A percentile compares a stretch with the other conserved stretches of the same genome.
These are phyloP conservation scores for Tachycineta bicolor DNA, from an alignment of 2,113 vertebrate genomes.

Conservation along the genomic window DNA sequence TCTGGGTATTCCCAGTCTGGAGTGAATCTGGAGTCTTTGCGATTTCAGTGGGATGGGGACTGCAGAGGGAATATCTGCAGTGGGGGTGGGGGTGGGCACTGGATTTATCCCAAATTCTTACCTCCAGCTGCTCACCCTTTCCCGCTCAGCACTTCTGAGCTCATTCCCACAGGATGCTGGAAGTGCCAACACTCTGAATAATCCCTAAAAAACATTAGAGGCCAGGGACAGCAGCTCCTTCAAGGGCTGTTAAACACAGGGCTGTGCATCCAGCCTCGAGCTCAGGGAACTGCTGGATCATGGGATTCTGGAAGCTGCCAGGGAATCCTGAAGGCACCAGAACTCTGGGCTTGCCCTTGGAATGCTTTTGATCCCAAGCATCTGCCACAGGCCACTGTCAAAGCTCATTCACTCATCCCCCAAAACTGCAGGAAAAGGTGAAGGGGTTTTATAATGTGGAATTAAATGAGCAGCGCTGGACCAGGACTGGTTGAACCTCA, in stretches of 20 bases:
- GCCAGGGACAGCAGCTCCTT: conserved; percentile 21
- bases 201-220: not conserved
- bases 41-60: not conserved
- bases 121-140: not conserved
- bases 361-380: not conserved
- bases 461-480: not conserved
- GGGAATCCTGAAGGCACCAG: not conserved
- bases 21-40: too few relatives aligned
- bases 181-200: not conserved
- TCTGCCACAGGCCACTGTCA: not conserved
- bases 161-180: not conserved
- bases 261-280: not conserved
- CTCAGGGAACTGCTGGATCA: not conserved
- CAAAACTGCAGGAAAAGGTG: not conserved
- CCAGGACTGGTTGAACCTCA: not conserved
- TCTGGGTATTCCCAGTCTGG: not conserved
- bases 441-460: not conserved
- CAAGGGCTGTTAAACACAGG: conserved; percentile 18
- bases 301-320: not conserved
- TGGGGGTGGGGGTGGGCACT: not conserved
- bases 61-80: not conserved
- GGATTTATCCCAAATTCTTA: not conserved
- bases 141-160: not conserved
- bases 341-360: not conserved
- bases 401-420: not conserved